Percentiles rank a stretch among this genome's conserved stretches.
These are phyloP conservation scores for Phaonia tiefii DNA, from an alignment of 2,888 invertebrate genomes.

Conservation along the genomic window DNA sequence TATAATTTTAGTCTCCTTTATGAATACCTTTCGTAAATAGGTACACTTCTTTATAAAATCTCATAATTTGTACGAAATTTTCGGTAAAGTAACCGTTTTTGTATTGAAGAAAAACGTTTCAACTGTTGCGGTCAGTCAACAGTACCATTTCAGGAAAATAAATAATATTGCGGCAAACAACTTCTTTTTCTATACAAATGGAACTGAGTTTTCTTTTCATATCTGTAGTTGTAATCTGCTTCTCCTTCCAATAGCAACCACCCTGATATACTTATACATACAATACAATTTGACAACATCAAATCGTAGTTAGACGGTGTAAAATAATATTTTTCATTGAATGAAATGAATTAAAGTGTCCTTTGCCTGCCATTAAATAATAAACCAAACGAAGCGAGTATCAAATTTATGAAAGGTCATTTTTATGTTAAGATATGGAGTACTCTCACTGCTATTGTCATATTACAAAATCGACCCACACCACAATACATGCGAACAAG, in stretches of 20 bases:
- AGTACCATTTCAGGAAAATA: too few relatives aligned
- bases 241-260: background rate
- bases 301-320: conserved; percentile 3
- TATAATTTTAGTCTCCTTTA: too few relatives aligned
- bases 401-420: conserved; percentile 77
- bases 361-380: conserved; percentile 74
- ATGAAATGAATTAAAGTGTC: conserved; percentile 54
- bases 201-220: too few relatives aligned
- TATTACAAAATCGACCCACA: background rate
- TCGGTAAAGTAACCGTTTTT: too few relatives aligned
- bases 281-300: background rate
- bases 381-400: conserved; percentile 74
- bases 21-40: too few relatives aligned
- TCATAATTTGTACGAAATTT: too few relatives aligned
- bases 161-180: too few relatives aligned
- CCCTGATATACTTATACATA: background rate
- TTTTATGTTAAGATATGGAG: conserved; percentile 70
- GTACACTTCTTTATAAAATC: too few relatives aligned
- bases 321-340: background rate
- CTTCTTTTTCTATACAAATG: too few relatives aligned
- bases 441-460: background rate
- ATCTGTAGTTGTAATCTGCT: too few relatives aligned
- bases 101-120: too few relatives aligned
- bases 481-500: conserved; percentile 6
- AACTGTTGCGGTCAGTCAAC: too few relatives aligned